Evolutionary conservation across 2,888 invertebrate genomes (phyloP), one percentile per base, ranked within the genome.

Genomic region (Volucella bombylans): DNA sequence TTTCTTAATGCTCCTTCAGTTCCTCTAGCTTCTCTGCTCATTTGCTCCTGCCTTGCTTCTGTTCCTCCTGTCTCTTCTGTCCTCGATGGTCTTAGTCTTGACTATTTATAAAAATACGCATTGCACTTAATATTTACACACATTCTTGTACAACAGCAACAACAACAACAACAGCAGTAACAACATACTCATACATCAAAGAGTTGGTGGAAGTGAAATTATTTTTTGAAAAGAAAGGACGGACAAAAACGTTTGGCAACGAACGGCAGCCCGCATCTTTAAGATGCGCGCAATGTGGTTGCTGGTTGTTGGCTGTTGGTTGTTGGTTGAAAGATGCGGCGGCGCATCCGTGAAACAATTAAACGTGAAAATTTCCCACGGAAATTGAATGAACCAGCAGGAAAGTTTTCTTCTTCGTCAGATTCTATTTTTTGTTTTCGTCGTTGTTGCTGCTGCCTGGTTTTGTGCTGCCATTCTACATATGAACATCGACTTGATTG

Each of bases 341-440:
- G 43, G 71, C 59, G 62, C 64, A 68, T 68, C 64, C 76, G 71
- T 76, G 81, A 85, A 85, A 85, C 85, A 85, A 85, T 85, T 85
- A 85, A 85, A 85, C 67, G 81, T 49, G 45, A 72, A 81, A 81
- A 81, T 77, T 85, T 85, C 85, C 85, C 85, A 85, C 85, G 85
- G 72, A 85, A 85, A 85, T 85, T 68, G 76, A 85, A 81, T 85
- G 85, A 81, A 81, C 80, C 81, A 67, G 72, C 81, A 81, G 57
- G 59, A 76, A 65, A 69, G 67, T 79, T 79, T 74, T 79, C 73
- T 68, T 73, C 54, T 68, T 73, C 54, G 71, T 62, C 78, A 55
- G 71, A 64, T 71, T 59, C 55, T 57, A 57, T 57, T 49, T 10
- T 54, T 11, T 54, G 18, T 55, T n/a, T 4, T 45, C 8, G 14